These are phyloP conservation scores for Polyergus mexicanus DNA, from an alignment of 1,140 invertebrate genomes.

Conservation along the genomic window DNA sequence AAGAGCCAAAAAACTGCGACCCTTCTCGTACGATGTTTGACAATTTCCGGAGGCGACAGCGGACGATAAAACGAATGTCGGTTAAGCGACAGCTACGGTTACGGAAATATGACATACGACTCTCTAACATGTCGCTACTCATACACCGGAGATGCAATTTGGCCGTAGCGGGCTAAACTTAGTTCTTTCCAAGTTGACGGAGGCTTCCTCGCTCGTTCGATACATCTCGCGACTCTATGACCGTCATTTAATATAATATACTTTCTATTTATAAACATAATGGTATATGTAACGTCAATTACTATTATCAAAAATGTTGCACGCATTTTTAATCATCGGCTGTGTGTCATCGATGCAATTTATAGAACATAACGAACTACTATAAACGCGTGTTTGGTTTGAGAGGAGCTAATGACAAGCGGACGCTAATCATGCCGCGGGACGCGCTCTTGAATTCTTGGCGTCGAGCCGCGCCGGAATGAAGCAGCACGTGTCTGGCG, in stretches of 20 bases:
- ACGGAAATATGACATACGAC: slow-evolving; percentile 80
- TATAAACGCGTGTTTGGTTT: neutral
- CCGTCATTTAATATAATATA: neutral
- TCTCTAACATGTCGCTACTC: slow-evolving; percentile 62
- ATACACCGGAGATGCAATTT: slow-evolving; percentile 43
- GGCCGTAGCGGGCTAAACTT: slow-evolving; percentile 62
- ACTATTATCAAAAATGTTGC: slow-evolving; percentile 22
- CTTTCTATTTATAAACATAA: neutral
- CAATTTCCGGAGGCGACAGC: slow-evolving; percentile 71
- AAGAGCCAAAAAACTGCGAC: slow-evolving; percentile 54
- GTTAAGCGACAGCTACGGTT: slow-evolving; percentile 69
- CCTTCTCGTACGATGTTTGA: slow-evolving; percentile 72
- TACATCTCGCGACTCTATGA: slow-evolving; percentile 7
- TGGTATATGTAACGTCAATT: slow-evolving; percentile 15
- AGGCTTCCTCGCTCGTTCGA: slow-evolving; percentile 9
- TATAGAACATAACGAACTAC: slow-evolving; percentile 20
- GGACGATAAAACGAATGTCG: slow-evolving; percentile 76
- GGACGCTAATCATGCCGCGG: slow-evolving; percentile 66
- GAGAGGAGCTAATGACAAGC: slow-evolving; percentile 44
- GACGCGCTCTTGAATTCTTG: slow-evolving; percentile 74
- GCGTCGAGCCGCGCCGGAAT: slow-evolving; percentile 70
- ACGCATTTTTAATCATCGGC: neutral
- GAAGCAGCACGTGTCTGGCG: slow-evolving; percentile 85
- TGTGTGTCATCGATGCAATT: slow-evolving; percentile 50
- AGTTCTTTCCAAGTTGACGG: slow-evolving; percentile 34